phyloP scores from a whole-genome alignment of 2,797 vertebrate species.

The Sarcoramphus papa region DNA sequence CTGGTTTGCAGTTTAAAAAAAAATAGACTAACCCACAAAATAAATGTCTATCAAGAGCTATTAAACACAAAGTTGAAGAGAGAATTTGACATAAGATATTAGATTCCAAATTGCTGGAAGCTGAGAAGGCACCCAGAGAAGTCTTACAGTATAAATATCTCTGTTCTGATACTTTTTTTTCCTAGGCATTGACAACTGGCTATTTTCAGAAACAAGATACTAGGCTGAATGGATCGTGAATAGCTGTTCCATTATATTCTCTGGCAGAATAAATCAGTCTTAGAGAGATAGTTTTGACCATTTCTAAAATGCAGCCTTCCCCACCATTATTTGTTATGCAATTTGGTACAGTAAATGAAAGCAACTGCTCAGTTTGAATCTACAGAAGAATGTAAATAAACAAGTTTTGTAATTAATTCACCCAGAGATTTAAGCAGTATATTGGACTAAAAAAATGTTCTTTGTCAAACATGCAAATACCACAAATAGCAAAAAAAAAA shows the following conservation, averaged over 20 bases:
- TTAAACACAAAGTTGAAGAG: background rate
- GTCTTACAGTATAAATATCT: background rate
- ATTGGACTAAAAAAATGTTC: background rate
- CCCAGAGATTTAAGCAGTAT: background rate
- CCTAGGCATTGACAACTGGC: background rate
- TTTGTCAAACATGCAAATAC: background rate
- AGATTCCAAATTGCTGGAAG: background rate
- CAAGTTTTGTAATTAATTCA: background rate
- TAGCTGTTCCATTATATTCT: background rate
- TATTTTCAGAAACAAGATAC: background rate
- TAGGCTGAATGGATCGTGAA: background rate
- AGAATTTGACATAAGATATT: background rate
- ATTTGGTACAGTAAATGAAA: background rate
- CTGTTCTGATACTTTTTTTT: background rate
- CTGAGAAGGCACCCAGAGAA: background rate
- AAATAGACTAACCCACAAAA: background rate
- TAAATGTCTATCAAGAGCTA: background rate
- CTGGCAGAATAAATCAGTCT: background rate
- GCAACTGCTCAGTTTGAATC: background rate
- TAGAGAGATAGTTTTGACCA: background rate
- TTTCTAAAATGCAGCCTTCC: background rate
- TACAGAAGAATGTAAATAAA: background rate
- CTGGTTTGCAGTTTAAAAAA: background rate
- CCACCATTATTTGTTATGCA: background rate
- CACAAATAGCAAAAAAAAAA: background rate